Percentiles rank a stretch among this genome's conserved stretches.
Evolutionary conservation across 2,113 vertebrate genomes (phyloP).

Genomic region (Microcebus jonahi): DNA sequence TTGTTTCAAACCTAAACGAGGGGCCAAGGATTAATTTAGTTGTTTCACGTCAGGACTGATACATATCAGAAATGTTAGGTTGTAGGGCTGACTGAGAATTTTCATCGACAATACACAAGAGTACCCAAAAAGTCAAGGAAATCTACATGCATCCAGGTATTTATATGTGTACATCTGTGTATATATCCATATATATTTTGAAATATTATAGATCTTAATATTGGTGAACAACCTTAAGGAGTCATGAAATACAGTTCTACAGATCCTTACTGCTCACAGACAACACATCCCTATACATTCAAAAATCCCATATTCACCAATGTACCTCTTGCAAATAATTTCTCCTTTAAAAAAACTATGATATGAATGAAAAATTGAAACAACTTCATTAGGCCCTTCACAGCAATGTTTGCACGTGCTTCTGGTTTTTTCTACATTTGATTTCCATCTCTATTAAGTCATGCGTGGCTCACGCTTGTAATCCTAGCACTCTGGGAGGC

Average conservation of each 20-base stretch:
- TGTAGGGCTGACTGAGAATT: background rate
- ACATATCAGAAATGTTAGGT: conserved; percentile 28
- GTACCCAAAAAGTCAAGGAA: background rate
- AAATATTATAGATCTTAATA: conserved; percentile 22
- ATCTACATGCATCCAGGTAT: background rate
- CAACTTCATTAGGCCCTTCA: background rate
- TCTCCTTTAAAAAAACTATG: background rate
- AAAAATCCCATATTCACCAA: background rate
- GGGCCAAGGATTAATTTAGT: conserved; percentile 42
- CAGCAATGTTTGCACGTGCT: background rate
- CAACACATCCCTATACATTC: background rate
- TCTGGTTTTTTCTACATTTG: background rate
- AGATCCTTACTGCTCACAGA: background rate
- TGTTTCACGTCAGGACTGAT: conserved; percentile 43
- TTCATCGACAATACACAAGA: background rate
- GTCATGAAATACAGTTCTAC: background rate
- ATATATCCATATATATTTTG: background rate
- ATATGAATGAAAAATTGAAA: background rate
- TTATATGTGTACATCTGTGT: background rate
- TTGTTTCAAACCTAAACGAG: background rate
- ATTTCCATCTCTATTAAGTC: background rate
- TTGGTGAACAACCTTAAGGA: background rate
- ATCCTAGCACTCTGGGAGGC: too few relatives aligned
- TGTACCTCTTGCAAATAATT: background rate
- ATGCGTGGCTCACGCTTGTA: background rate